These are phyloP conservation scores for Gymnorhina tibicen DNA, from an alignment of 2,113 vertebrate species.

Conservation along the genomic window DNA sequence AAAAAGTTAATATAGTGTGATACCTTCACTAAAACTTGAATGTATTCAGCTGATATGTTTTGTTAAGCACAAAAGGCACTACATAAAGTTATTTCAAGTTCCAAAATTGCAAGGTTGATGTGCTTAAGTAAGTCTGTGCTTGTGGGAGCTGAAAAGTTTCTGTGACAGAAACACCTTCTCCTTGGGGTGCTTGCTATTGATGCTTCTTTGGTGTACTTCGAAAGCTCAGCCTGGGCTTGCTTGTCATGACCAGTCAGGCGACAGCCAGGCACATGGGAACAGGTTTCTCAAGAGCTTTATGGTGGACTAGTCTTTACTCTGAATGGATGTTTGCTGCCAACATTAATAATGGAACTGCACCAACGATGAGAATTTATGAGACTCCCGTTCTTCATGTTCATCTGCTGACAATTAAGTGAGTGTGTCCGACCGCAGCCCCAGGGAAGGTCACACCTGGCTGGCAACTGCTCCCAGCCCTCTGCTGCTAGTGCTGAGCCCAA, in stretches of 20 bases:
- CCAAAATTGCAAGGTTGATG: background rate
- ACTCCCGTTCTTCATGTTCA: background rate
- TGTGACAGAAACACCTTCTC: background rate
- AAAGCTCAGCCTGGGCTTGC: background rate
- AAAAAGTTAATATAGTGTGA: background rate
- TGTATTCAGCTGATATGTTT: background rate
- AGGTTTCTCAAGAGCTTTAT: background rate
- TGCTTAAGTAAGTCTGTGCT: background rate
- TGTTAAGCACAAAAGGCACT: background rate
- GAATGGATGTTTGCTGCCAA: background rate
- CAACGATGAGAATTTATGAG: background rate
- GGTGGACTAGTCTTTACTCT: background rate
- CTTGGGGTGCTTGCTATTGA: background rate
- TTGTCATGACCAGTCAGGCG: rapidly evolving
- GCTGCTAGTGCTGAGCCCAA: background rate
- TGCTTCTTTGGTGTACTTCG: background rate
- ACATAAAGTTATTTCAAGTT: background rate
- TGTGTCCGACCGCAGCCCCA: rapidly evolving
- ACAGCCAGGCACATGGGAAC: background rate
- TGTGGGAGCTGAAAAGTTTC: background rate
- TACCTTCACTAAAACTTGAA: background rate
- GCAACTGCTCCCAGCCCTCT: background rate
- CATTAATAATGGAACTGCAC: background rate
- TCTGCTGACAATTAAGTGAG: background rate
- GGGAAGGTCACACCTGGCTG: background rate